Percentiles rank a stretch among this genome's conserved stretches.
These are phyloP conservation scores for Tromatobia lineatoria DNA, from an alignment of 2,888 invertebrate species.

Conservation along the genomic window DNA sequence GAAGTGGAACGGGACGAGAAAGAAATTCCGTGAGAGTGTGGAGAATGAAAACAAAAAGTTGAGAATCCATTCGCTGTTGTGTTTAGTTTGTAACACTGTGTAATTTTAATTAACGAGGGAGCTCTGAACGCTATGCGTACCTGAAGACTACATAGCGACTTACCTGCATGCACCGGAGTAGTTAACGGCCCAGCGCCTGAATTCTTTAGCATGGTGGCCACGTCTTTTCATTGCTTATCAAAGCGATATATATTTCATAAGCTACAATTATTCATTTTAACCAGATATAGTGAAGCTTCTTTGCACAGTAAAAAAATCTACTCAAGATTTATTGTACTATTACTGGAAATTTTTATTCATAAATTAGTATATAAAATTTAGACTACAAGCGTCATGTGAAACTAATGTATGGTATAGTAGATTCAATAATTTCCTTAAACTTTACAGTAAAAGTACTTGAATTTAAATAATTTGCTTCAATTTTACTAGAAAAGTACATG, in stretches of 20 bases:
- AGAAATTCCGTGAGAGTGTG: slow-evolving; percentile 17
- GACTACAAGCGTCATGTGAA: too few relatives aligned
- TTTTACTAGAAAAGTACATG: too few relatives aligned
- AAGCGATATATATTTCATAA: neutral
- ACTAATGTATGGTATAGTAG: too few relatives aligned
- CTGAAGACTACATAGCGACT: neutral
- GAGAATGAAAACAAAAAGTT: slow-evolving; percentile 17
- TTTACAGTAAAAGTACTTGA: too few relatives aligned
- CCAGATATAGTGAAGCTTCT: neutral
- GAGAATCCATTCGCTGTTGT: slow-evolving; percentile 11
- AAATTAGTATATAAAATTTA: too few relatives aligned
- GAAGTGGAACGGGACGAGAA: slow-evolving; percentile 23
- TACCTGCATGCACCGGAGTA: neutral
- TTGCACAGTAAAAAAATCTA: too few relatives aligned
- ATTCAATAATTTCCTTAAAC: too few relatives aligned
- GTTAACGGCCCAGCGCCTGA: neutral
- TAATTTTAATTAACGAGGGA: slow-evolving; percentile 39
- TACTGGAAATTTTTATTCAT: too few relatives aligned
- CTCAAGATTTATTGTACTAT: too few relatives aligned
- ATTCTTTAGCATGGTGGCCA: neutral
- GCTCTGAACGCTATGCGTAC: neutral
- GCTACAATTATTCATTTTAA: neutral
- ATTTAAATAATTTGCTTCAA: too few relatives aligned
- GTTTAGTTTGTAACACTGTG: slow-evolving; percentile 24
- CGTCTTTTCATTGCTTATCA: neutral